phyloP scores from a whole-genome alignment of 2,888 invertebrate genomes.

The Copidosoma aretas region DNA sequence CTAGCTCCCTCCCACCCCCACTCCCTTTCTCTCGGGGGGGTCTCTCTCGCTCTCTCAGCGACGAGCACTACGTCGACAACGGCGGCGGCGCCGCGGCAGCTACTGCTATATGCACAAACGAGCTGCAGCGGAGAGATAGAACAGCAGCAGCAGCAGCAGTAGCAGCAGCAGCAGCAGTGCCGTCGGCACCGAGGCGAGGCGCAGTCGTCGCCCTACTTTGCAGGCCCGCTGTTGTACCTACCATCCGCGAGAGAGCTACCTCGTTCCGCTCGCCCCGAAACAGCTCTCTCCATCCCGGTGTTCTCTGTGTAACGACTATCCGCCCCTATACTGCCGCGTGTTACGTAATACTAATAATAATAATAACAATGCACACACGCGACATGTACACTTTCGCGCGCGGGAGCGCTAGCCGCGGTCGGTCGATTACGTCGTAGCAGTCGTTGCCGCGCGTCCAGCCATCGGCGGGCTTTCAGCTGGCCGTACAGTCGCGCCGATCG shows the following conservation, averaged over 20 bases:
- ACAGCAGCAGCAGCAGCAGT: conserved; percentile 45
- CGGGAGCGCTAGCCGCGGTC: too few species aligned
- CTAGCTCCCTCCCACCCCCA: conserved; percentile 3
- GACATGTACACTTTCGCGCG: neutral
- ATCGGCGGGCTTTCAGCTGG: neutral
- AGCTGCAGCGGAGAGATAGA: neutral
- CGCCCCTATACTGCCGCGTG: too few species aligned
- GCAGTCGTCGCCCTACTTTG: conserved; percentile 62
- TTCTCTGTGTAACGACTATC: neutral
- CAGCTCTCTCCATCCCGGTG: neutral
- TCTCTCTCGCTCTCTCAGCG: neutral
- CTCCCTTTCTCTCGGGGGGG: neutral
- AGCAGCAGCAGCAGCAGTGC: conserved; percentile 48
- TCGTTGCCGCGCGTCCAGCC: too few species aligned
- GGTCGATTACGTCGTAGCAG: too few species aligned
- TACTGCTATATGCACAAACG: conserved; percentile 49
- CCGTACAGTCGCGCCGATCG: too few species aligned
- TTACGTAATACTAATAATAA: too few species aligned
- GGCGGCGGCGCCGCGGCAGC: conserved; percentile 38
- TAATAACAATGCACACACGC: too few species aligned
- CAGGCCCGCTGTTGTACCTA: conserved; percentile 47
- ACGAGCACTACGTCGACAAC: neutral
- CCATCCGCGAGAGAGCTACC: neutral
- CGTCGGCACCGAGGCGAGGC: conserved; percentile 44
- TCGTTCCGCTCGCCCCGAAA: neutral